Percentiles rank a stretch among this genome's conserved stretches.
phyloP scores from a whole-genome alignment of 92 coral and sea anemone genomes.

The Scolanthus callimorphus region DNA sequence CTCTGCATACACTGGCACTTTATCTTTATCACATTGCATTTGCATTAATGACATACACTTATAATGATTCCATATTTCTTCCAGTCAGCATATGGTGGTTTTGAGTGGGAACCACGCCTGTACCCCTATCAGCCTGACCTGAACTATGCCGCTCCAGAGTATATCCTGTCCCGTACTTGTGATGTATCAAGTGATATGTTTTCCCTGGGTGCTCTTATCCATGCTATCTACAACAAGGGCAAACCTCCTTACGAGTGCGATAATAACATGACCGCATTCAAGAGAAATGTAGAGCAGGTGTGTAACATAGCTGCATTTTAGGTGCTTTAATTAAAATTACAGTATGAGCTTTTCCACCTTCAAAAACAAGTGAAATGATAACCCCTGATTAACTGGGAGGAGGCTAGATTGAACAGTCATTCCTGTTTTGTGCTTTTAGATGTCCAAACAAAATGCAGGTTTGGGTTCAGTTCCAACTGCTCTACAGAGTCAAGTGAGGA shows the following conservation, averaged over 20 bases:
- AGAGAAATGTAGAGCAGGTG: conserved; percentile 92
- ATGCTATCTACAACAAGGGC: conserved; percentile 85
- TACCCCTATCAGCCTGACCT: conserved; percentile 91
- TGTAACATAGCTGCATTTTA: too few relatives aligned
- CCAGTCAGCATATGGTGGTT: conserved; percentile 81
- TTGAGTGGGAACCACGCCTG: conserved; percentile 93
- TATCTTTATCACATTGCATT: too few relatives aligned
- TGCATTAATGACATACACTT: too few relatives aligned
- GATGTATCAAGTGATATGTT: conserved; percentile 88
- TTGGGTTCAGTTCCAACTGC: conserved; percentile 82
- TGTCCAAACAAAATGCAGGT: conserved; percentile 67
- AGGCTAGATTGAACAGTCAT: too few relatives aligned
- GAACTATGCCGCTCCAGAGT: conserved; percentile 93
- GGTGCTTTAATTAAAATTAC: too few relatives aligned
- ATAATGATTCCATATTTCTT: too few relatives aligned
- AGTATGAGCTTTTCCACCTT: too few relatives aligned
- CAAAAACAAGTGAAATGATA: too few relatives aligned
- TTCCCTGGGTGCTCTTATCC: conserved; percentile 86
- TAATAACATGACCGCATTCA: conserved; percentile 81
- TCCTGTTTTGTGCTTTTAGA: conserved; percentile 47
- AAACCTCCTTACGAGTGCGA: conserved; percentile 80
- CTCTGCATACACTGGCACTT: too few relatives aligned
- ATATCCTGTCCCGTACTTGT: conserved; percentile 86
- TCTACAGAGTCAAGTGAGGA: conserved; percentile 78
- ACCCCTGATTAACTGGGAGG: too few relatives aligned